Percentiles rank a stretch among this genome's conserved stretches.
phyloP scores from a whole-genome alignment of 1,140 invertebrate genomes.

The Ylistrum balloti region DNA sequence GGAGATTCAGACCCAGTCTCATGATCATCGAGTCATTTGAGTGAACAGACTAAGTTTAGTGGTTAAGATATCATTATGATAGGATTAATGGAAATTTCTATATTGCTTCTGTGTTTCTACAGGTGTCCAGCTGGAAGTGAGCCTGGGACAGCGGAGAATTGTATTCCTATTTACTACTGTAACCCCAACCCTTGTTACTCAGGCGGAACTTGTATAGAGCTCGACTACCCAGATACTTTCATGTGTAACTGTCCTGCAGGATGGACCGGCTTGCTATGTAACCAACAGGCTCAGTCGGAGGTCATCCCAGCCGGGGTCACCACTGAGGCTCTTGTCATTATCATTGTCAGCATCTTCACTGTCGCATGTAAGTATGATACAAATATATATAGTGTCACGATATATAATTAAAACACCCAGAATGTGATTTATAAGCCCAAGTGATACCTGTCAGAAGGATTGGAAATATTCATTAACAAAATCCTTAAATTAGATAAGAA shows the following conservation, averaged over 20 bases:
- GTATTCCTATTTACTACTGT: conserved; percentile 65
- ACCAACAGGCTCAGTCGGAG: conserved; percentile 80
- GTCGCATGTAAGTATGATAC: conserved; percentile 75
- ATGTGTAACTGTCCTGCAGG: conserved; percentile 88
- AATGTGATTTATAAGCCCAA: no score
- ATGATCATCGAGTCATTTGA: no score
- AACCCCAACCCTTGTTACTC: conserved; percentile 77
- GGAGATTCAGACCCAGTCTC: no score
- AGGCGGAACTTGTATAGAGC: conserved; percentile 69
- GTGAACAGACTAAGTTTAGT: no score
- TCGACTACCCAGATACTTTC: conserved; percentile 60
- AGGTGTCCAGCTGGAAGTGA: conserved; percentile 74
- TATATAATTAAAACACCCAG: no score
- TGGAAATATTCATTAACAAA: no score
- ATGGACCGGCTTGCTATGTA: conserved; percentile 96
- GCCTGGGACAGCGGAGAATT: conserved; percentile 57
- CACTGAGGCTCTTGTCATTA: conserved; percentile 78
- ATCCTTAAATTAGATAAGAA: no score
- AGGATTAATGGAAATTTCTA: no score
- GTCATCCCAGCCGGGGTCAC: conserved; percentile 71
- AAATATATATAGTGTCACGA: no score
- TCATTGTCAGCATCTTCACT: conserved; percentile 78
- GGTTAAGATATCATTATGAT: no score
- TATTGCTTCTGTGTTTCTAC: conserved; percentile 12
- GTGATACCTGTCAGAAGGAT: no score